Conservation (phyloP, 2,888 invertebrate species). For the Cryptophagus acutangulus region DNA sequence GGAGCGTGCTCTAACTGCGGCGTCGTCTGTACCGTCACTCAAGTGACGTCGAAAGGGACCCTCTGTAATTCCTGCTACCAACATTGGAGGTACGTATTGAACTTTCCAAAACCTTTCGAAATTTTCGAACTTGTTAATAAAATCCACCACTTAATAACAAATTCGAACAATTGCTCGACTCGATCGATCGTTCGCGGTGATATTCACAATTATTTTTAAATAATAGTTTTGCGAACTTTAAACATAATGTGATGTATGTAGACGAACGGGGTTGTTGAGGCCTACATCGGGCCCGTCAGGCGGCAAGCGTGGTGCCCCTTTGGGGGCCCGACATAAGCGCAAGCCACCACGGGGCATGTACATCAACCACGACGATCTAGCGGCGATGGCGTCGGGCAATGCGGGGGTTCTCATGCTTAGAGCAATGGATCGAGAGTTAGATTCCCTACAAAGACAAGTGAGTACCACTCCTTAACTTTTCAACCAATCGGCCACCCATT, state of each 20-base stretch:
- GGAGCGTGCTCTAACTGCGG: constrained; percentile 59
- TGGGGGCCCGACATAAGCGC: constrained; percentile 59
- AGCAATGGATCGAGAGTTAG: constrained; percentile 89
- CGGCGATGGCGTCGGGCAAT: constrained; percentile 73
- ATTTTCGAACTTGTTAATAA: background rate
- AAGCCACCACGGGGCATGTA: constrained; percentile 95
- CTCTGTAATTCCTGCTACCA: constrained; percentile 81
- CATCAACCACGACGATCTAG: constrained; percentile 95
- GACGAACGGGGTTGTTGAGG: constrained; percentile 75
- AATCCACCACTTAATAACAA: too few species aligned
- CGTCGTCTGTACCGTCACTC: constrained; percentile 68
- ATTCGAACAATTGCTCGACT: too few species aligned
- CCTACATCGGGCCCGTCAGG: constrained; percentile 68
- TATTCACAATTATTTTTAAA: too few species aligned
- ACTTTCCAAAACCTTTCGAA: too few species aligned
- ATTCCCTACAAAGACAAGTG: constrained; percentile 94
- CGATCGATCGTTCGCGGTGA: too few species aligned
- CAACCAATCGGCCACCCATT: background rate
- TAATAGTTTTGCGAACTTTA: constrained; percentile 8
- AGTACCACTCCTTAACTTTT: constrained; percentile 49
- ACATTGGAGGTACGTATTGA: constrained; percentile 73
- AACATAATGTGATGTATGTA: constrained; percentile 37
- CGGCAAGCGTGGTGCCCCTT: constrained; percentile 51
- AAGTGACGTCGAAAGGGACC: constrained; percentile 69
- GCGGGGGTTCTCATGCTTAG: constrained; percentile 81